phyloP scores from a whole-genome alignment of 2,797 vertebrate genomes.

The Mus minutoides region DNA sequence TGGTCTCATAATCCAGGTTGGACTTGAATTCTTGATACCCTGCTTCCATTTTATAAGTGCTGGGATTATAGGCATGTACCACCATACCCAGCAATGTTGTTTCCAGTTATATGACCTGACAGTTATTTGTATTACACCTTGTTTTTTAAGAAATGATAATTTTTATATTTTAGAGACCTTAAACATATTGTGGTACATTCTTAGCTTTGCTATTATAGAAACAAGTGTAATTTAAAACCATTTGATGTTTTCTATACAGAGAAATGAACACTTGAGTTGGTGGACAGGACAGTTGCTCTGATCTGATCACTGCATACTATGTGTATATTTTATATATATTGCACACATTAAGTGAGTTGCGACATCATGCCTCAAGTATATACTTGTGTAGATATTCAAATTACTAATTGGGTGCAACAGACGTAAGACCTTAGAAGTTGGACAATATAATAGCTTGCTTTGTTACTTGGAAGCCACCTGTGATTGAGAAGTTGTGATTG shows the following conservation, averaged over 20 bases:
- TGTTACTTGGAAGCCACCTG: conserved; percentile 13
- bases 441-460: neutral
- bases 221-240: conserved; percentile 53
- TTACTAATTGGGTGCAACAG: neutral
- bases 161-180: conserved; percentile 61
- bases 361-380: neutral
- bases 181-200: conserved; percentile 43
- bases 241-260: neutral
- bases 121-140: conserved; percentile 72
- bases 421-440: conserved; percentile 25
- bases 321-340: neutral
- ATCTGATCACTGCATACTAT: neutral
- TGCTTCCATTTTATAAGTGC: neutral
- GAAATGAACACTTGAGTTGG: neutral
- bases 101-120: conserved; percentile 21
- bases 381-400: neutral
- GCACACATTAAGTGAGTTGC: neutral
- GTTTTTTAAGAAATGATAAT: conserved; percentile 40
- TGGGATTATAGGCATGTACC: neutral
- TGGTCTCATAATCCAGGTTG: neutral
- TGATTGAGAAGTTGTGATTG: neutral
- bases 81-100: neutral
- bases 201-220: conserved; percentile 47
- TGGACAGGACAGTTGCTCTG: neutral
- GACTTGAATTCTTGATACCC: neutral